Evolutionary conservation across 1,140 invertebrate species (phyloP).

Genomic region (Psilanteris sp.): DNA sequence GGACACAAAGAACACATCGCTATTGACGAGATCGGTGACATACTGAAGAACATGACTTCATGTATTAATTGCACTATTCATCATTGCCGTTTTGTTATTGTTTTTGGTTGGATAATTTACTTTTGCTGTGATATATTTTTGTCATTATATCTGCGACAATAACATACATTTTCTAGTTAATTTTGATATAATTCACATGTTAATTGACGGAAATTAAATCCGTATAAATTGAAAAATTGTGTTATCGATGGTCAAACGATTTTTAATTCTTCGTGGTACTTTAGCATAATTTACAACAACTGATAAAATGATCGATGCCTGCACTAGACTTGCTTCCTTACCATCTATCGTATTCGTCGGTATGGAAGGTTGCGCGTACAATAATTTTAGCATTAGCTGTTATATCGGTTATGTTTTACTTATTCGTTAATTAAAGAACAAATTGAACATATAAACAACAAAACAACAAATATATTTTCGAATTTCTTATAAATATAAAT

Average conservation of each 20-base stretch:
- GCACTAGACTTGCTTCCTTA: slow-evolving; percentile 33
- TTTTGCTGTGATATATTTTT: neutral
- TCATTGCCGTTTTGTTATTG: slow-evolving; percentile 6
- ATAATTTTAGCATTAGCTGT: slow-evolving; percentile 33
- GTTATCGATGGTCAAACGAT: no score
- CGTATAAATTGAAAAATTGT: neutral
- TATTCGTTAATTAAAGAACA: no score
- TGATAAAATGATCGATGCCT: slow-evolving; percentile 47
- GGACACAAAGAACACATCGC: slow-evolving; percentile 83
- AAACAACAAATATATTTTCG: no score
- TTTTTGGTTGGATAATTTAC: neutral
- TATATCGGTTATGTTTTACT: slow-evolving; percentile 25
- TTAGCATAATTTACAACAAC: slow-evolving; percentile 31
- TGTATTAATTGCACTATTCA: slow-evolving; percentile 14
- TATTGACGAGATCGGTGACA: slow-evolving; percentile 74
- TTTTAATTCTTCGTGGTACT: no score
- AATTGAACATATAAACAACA: no score
- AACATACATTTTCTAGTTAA: no score
- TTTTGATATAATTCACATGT: neutral
- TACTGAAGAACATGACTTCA: slow-evolving; percentile 65
- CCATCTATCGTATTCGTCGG: slow-evolving; percentile 52
- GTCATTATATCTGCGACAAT: no score
- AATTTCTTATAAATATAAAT: no score
- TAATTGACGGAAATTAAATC: slow-evolving; percentile 1
- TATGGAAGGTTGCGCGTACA: slow-evolving; percentile 51